Evolutionary conservation across 2,888 invertebrate species (phyloP).

Genomic region (Ommatoiulus sabulosus): DNA sequence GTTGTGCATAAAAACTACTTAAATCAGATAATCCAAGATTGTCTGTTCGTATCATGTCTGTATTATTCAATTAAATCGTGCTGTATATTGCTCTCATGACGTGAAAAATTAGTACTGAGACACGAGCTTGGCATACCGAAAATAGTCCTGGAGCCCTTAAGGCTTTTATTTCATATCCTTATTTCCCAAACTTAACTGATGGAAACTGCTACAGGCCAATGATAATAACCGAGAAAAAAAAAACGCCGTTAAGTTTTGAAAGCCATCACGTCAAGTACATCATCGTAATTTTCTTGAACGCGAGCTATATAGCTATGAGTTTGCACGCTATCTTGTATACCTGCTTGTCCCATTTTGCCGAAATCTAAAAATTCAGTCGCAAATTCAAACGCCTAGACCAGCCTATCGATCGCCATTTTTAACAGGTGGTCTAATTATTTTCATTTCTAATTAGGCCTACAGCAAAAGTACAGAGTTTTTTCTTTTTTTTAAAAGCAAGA

Average conservation of each 20-base stretch:
- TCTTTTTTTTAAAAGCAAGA: background rate
- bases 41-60: too few relatives aligned
- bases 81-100: too few relatives aligned
- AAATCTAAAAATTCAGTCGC: background rate
- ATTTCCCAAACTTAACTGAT: background rate
- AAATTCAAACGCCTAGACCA: background rate
- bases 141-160: background rate
- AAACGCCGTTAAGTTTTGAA: background rate
- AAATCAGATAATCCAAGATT: too few relatives aligned
- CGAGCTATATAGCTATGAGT: background rate
- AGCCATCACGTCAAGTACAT: background rate
- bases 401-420: slow-evolving; percentile 36
- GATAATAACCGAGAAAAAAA: background rate
- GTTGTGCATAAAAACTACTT: too few relatives aligned
- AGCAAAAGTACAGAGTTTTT: background rate
- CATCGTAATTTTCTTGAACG: background rate
- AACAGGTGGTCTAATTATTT: slow-evolving; percentile 43
- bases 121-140: background rate
- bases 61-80: too few relatives aligned
- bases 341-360: background rate
- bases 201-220: background rate
- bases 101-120: too few relatives aligned
- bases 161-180: background rate
- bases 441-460: slow-evolving; percentile 39
- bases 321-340: background rate